Evolutionary conservation across 2,113 vertebrate genomes (phyloP), one percentile per base, ranked within the genome.

Genomic region (Notothenia coriiceps): DNA sequence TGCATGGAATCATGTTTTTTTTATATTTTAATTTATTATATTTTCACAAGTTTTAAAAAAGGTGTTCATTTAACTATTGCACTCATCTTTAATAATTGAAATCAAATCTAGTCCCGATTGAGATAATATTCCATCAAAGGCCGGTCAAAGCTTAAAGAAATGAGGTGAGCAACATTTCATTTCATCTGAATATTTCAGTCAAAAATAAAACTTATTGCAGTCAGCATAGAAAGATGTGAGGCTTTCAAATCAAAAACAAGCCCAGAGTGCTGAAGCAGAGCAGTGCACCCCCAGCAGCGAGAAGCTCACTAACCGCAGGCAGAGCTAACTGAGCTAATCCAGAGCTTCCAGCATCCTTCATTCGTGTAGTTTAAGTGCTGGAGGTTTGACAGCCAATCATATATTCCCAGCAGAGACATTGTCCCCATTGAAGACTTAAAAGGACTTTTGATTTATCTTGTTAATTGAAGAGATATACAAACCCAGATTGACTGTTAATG

Each of bases 1-100:
- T 94, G 92, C 65, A 93, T 93, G 93, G 91, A 93, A 94, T 92
- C 74, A 77, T n/a, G 49, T 6, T 15, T 40, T n/a, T 82, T 18
- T 6, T 49, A 35, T 33, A 18, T 29, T 65, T 3, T 17, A 55
- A 46, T 83, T 81, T 82, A 8, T 73, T 75, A 20, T 43, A 49
- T 35, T 18, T 20, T 47, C 51, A 55, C 10, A 71, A 13, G 17
- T 40, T 6, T 22, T 74, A 17, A 66, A 46, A 46, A 22, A 63
- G 14, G 18, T 0, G 57, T 15, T 10, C 13, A 60, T 71, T 49
- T 83, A 10, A 60, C 62, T 62, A 4, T 54, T 15, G 2, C 33
- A 20, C 15, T 43, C 8, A 25, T 54, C 10, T 46, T 61, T 77
- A 47, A n/a, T 54, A 20, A 46, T 65, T 40, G 6, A 40, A 40